phyloP scores from a whole-genome alignment of 2,797 vertebrate species.

The Myotis pilosus region DNA sequence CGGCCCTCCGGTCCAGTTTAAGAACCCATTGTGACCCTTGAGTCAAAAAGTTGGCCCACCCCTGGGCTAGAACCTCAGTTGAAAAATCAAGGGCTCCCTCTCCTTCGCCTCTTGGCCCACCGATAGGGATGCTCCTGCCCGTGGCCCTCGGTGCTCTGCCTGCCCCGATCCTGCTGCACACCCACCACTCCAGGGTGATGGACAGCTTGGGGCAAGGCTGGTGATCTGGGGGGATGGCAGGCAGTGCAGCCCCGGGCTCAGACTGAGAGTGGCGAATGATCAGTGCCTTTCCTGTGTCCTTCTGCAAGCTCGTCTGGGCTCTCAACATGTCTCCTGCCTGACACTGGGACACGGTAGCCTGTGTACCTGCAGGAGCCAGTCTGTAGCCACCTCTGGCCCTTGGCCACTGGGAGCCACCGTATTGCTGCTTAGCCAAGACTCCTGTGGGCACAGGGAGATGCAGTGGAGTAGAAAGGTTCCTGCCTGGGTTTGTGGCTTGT shows the following conservation, averaged over 20 bases:
- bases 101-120: background rate
- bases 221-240: no score
- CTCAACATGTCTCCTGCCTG: background rate
- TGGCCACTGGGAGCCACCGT: background rate
- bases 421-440: background rate
- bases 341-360: background rate
- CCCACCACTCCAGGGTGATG: background rate
- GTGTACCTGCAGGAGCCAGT: no score
- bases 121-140: no score
- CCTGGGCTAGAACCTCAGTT: background rate
- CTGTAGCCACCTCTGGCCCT: background rate
- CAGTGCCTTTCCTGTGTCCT: background rate
- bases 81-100: background rate
- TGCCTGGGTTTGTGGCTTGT: background rate
- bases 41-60: no score
- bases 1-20: no score
- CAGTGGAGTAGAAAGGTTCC: background rate
- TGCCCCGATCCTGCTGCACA: background rate
- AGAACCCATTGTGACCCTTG: no score
- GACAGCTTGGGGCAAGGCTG: background rate
- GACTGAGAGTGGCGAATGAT: no score
- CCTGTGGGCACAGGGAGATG: background rate
- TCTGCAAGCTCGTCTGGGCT: background rate
- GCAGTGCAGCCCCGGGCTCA: background rate
- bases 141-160: rapidly evolving